A percentile compares a stretch with the other conserved stretches of the same genome.
phyloP scores from a whole-genome alignment of 1,140 invertebrate species.

The Penaeus chinensis region DNA sequence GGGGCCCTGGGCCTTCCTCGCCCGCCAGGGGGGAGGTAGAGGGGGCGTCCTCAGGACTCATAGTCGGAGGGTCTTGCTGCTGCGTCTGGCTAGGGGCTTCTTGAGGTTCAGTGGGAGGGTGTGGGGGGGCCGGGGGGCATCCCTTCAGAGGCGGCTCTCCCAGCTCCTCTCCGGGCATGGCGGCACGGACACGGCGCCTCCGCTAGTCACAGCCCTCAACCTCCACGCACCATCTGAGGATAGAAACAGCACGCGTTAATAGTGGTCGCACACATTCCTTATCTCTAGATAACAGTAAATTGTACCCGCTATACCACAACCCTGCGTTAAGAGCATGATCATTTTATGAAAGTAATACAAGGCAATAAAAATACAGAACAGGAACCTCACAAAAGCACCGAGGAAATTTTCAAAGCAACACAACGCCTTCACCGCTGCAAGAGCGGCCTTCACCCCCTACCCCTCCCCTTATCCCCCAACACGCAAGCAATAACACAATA shows the following conservation, averaged over 20 bases:
- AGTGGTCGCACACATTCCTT: background rate
- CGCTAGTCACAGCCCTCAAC: slow-evolving; percentile 59
- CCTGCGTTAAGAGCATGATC: no score
- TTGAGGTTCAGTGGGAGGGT: slow-evolving; percentile 45
- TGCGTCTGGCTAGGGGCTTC: slow-evolving; percentile 44
- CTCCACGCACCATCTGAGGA: slow-evolving; percentile 59
- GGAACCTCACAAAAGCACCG: background rate
- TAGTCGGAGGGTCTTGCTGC: slow-evolving; percentile 45
- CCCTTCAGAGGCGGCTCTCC: slow-evolving; percentile 61
- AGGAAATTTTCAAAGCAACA: background rate
- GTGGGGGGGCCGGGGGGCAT: slow-evolving; percentile 53
- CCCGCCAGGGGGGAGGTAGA: slow-evolving; percentile 63
- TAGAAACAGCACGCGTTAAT: slow-evolving; percentile 3
- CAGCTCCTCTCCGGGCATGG: slow-evolving; percentile 61
- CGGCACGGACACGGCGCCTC: slow-evolving; percentile 43
- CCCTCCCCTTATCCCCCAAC: background rate
- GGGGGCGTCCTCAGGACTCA: slow-evolving; percentile 64
- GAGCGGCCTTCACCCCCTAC: background rate
- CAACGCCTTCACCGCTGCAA: background rate
- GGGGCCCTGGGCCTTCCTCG: slow-evolving; percentile 61
- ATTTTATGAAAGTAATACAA: no score
- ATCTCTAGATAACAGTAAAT: background rate
- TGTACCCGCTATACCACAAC: no score
- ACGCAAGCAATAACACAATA: slow-evolving; percentile 2
- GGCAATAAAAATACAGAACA: slow-evolving; percentile 2